Conservation (phyloP, 2,888 invertebrate species). For the Nephrotoma flavescens region DNA sequence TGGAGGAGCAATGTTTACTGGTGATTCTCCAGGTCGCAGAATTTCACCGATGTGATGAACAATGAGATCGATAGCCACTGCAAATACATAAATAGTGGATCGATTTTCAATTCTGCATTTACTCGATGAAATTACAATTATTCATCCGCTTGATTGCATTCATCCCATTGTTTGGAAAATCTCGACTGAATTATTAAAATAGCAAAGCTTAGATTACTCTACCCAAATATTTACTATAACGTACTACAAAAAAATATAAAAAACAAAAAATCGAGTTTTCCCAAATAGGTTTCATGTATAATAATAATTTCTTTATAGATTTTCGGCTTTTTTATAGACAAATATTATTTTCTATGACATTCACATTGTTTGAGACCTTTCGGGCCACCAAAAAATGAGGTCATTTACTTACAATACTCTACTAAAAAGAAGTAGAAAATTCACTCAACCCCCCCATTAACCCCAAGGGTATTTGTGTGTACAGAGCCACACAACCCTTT, state of each 20-base stretch:
- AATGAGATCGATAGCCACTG: slow-evolving; percentile 99
- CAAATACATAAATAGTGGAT: slow-evolving; percentile 36
- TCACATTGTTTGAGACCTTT: too few species aligned
- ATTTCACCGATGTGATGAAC: slow-evolving; percentile 98
- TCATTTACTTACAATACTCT: too few species aligned
- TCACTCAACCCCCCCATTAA: too few species aligned
- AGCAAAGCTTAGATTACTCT: neutral
- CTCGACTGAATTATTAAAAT: neutral
- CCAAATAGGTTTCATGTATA: neutral
- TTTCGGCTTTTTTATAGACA: too few species aligned
- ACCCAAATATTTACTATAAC: neutral
- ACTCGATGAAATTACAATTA: neutral
- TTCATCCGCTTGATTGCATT: neutral
- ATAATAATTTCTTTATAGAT: too few species aligned
- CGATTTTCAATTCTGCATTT: neutral
- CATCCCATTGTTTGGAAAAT: neutral
- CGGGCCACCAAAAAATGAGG: too few species aligned
- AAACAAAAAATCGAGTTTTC: neutral
- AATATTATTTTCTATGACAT: too few species aligned
- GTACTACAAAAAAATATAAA: neutral
- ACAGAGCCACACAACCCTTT: too few species aligned
- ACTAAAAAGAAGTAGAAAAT: too few species aligned
- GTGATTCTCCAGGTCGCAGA: slow-evolving; percentile 46
- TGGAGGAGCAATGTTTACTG: slow-evolving; percentile 35
- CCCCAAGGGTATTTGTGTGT: too few species aligned